These are phyloP conservation scores for Orgyia antiqua DNA, from an alignment of 2,888 invertebrate genomes.

Conservation along the genomic window DNA sequence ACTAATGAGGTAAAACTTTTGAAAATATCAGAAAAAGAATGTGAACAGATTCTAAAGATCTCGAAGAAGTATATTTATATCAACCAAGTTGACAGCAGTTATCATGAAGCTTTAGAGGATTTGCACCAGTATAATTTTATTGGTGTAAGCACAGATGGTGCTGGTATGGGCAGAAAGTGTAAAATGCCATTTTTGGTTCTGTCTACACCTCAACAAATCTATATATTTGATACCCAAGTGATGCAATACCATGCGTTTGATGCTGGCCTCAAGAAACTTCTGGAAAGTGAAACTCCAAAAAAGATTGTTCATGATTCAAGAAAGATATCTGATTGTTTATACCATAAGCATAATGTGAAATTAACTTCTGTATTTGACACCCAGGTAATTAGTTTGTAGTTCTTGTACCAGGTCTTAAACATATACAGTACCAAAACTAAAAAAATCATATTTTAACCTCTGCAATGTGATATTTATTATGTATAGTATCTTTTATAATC, in stretches of 20 bases:
- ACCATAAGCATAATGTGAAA: constrained; percentile 76
- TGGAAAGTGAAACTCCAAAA: constrained; percentile 61
- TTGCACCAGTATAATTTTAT: constrained; percentile 52
- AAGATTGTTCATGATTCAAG: constrained; percentile 80
- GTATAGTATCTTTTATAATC: too few relatives aligned
- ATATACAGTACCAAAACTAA: too few relatives aligned
- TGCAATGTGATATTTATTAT: too few relatives aligned
- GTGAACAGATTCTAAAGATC: constrained; percentile 56
- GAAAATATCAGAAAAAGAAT: constrained; percentile 61
- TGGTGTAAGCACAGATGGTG: constrained; percentile 63
- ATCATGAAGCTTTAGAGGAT: constrained; percentile 60
- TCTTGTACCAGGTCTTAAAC: too few relatives aligned
- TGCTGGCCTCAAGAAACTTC: constrained; percentile 64
- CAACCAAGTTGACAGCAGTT: constrained; percentile 66
- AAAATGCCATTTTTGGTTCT: constrained; percentile 67
- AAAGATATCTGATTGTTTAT: constrained; percentile 76
- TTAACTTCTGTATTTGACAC: constrained; percentile 80
- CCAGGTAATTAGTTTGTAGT: constrained; percentile 48
- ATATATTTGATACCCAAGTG: constrained; percentile 70
- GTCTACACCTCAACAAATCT: constrained; percentile 64
- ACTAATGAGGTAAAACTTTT: constrained; percentile 46
- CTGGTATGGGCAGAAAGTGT: constrained; percentile 70
- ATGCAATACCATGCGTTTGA: constrained; percentile 71
- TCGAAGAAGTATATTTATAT: constrained; percentile 64
- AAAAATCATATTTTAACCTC: too few relatives aligned